Base-by-base conservation (phyloP, 2,888 invertebrate species). In the Drosophila helvetica region DNA sequence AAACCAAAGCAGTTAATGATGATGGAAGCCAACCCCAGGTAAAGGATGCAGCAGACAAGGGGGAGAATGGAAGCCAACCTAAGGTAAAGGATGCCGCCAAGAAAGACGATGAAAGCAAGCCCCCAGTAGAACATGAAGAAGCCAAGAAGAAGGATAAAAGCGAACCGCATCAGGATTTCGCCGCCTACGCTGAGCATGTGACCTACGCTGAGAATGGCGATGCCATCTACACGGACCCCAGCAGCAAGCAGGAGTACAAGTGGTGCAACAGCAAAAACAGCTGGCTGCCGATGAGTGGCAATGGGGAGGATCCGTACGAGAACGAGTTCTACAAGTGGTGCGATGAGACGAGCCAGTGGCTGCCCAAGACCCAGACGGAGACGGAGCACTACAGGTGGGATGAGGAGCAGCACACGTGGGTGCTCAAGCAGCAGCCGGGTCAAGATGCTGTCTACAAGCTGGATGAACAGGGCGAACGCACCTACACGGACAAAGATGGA, bases 401-500 rank as follows among this genome's bases (percentile, higher is more conserved):
- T 89, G 92, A 92, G 48, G 93, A 93, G n/a, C 93, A 93, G 74
- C 93, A 94, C 66, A 93, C 94, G 81, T 95, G 95, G 95, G 86
- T 93, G 33, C 85, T 89, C 3, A 91, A 73, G 46, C 47, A 6
- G 19, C 43, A 54, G 22, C 64, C 73, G n/a, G 75, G 30, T 9
- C 71, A 75, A 65, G 78, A 71, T 68, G 83, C 92, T 61, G 89
- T 92, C 4, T 96, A 96, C 89, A 95, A 95, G 57, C 95, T 95
- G 90, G 96, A 96, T 92, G 96, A 96, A 92, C 94, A 96, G 91
- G 95, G 96, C 86, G 94, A 95, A 56, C 95, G 96, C 84, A 95
- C 95, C 10, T 97, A 96, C 84, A 96, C 95, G 7, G 97, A 97
- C 90, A 92, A 93, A 57, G 99, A 99, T 93, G 98, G 98, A 1